phyloP scores from a whole-genome alignment of 2,797 vertebrate species.

The Pipistrellus pygmaeus region DNA sequence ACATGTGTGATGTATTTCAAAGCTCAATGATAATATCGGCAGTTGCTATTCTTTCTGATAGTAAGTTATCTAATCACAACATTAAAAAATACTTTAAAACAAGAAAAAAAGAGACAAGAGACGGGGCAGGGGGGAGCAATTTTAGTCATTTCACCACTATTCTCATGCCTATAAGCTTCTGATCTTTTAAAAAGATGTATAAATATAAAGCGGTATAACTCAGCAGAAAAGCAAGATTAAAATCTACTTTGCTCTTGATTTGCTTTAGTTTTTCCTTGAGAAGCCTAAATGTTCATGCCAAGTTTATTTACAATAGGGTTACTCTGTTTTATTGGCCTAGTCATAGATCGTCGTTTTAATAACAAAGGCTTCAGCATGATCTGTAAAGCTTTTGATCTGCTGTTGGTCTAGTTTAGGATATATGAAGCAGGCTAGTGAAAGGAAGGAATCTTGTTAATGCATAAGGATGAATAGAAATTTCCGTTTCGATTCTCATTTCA shows the following conservation, averaged over 20 bases:
- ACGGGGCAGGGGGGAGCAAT: neutral
- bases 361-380: slow-evolving; percentile 26
- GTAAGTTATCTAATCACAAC: neutral
- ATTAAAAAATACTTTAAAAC: slow-evolving; percentile 9
- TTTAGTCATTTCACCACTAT: slow-evolving; percentile 1
- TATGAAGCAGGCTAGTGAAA: slow-evolving; percentile 50
- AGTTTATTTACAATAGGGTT: slow-evolving; percentile 39
- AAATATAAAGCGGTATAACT: slow-evolving; percentile 8
- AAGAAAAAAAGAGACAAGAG: neutral
- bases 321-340: neutral
- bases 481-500: slow-evolving; percentile 77
- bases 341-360: slow-evolving; percentile 26
- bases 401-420: neutral
- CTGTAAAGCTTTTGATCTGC: slow-evolving; percentile 63
- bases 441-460: slow-evolving; percentile 70
- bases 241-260: slow-evolving; percentile 18
- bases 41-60: slow-evolving; percentile 40
- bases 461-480: slow-evolving; percentile 76
- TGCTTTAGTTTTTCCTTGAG: neutral
- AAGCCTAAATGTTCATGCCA: neutral
- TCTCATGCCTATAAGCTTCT: neutral
- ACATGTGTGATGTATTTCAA: slow-evolving; percentile 46
- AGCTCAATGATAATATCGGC: slow-evolving; percentile 39
- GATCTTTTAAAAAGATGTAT: slow-evolving; percentile 8
- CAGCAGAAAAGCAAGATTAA: slow-evolving; percentile 49